Percentiles rank a stretch among this genome's conserved stretches.
Conservation (phyloP, 2,888 invertebrate species). For the Cartodere bifasciata region DNA sequence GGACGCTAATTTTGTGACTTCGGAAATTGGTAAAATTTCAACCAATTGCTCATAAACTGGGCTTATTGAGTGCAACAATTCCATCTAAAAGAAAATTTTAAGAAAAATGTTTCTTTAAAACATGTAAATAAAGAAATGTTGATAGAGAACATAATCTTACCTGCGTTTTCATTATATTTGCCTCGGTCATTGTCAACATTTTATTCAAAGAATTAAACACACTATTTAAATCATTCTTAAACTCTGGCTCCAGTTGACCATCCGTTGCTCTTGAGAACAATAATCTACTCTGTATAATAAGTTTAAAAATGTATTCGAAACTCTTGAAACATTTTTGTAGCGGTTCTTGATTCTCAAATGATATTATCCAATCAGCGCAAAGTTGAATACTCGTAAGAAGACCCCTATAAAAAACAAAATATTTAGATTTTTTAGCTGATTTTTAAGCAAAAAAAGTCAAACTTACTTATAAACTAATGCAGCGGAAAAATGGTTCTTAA, state of each 20-base stretch:
- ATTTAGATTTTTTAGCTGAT: conserved; percentile 4
- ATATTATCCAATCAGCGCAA: conserved; percentile 75
- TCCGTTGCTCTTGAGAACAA: conserved; percentile 77
- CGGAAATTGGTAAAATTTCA: conserved; percentile 58
- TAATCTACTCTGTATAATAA: conserved; percentile 79
- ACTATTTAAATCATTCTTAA: conserved; percentile 66
- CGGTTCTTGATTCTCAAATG: conserved; percentile 78
- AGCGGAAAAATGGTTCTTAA: conserved; percentile 87
- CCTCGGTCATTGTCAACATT: conserved; percentile 58
- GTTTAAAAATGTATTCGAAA: conserved; percentile 82
- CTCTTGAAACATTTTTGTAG: conserved; percentile 84
- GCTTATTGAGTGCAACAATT: conserved; percentile 68
- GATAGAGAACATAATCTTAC: conserved; percentile 28
- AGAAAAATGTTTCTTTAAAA: not conserved
- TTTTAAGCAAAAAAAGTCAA: conserved; percentile 7
- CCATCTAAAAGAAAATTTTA: conserved; percentile 43
- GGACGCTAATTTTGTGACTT: conserved; percentile 66
- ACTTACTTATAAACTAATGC: conserved; percentile 84
- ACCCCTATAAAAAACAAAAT: conserved; percentile 49
- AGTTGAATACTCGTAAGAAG: conserved; percentile 80
- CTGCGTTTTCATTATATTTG: conserved; percentile 66
- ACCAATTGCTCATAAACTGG: conserved; percentile 73
- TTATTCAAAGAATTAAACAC: conserved; percentile 69
- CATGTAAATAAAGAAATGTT: conserved; percentile 1
- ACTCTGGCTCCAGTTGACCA: conserved; percentile 80